Evolutionary conservation across 2,797 vertebrate species (phyloP).

Genomic region (Calcarius lapponicus): DNA sequence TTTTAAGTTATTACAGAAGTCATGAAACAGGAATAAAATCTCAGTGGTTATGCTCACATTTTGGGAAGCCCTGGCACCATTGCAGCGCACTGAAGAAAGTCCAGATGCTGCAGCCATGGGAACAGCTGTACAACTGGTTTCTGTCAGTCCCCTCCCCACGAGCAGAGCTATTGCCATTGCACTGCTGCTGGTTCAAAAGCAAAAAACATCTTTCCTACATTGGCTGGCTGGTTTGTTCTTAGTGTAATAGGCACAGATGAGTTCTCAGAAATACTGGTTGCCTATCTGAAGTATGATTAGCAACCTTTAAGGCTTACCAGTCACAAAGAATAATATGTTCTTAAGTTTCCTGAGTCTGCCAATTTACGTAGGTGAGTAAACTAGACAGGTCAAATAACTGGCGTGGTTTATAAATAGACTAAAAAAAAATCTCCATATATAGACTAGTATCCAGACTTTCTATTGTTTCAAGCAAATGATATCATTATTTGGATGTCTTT

Average conservation of each 20-base stretch:
- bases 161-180: not conserved
- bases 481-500: constrained; percentile 69
- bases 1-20: not conserved
- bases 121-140: constrained; percentile 2
- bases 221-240: not conserved
- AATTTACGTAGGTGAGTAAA: constrained; percentile 66
- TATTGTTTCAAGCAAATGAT: constrained; percentile 72
- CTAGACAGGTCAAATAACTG: constrained; percentile 66
- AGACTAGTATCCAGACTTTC: constrained; percentile 71
- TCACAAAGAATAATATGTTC: constrained; percentile 50
- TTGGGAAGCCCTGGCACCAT: not conserved
- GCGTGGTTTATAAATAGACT: constrained; percentile 68
- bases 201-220: not conserved
- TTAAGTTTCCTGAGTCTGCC: constrained; percentile 50
- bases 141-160: not conserved
- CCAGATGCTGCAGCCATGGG: not conserved
- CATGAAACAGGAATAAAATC: not conserved
- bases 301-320: not conserved
- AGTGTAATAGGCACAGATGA: not conserved
- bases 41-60: not conserved
- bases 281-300: not conserved
- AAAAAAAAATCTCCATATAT: constrained; percentile 65
- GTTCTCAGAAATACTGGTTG: not conserved
- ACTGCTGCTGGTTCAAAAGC: not conserved
- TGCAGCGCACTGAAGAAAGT: not conserved